A percentile compares a stretch with the other conserved stretches of the same genome.
Conservation (phyloP, 2,888 invertebrate genomes). For the Eupithecia subumbrata region DNA sequence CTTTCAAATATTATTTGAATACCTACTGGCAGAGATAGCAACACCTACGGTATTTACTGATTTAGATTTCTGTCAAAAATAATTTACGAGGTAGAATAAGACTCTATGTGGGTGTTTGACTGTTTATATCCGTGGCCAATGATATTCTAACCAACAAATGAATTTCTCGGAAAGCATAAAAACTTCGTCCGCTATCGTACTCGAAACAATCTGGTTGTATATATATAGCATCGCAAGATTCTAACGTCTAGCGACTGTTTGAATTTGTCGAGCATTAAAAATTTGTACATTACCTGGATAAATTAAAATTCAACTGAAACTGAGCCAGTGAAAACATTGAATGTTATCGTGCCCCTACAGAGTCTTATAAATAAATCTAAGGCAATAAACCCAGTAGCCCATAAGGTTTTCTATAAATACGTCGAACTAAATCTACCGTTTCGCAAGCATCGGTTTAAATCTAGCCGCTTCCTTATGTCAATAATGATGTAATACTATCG, state of each 20-base stretch:
- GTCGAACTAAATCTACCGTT: slow-evolving; percentile 57
- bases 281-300: not conserved
- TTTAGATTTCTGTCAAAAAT: slow-evolving; percentile 50
- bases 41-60: slow-evolving; percentile 35
- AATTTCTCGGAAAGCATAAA: slow-evolving; percentile 15
- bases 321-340: slow-evolving; percentile 20
- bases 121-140: slow-evolving; percentile 55
- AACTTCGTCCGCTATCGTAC: not conserved
- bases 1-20: slow-evolving; percentile 41
- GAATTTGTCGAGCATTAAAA: slow-evolving; percentile 8
- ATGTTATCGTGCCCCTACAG: slow-evolving; percentile 35
- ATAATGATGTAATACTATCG: slow-evolving; percentile 68
- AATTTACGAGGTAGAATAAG: slow-evolving; percentile 31
- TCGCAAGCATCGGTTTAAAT: slow-evolving; percentile 58
- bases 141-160: slow-evolving; percentile 58
- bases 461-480: slow-evolving; percentile 70
- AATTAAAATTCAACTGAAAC: slow-evolving; percentile 13
- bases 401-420: slow-evolving; percentile 69
- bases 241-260: slow-evolving; percentile 15
- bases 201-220: not conserved
- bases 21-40: slow-evolving; percentile 23
- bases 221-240: not conserved
- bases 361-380: slow-evolving; percentile 61
- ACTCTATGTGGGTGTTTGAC: slow-evolving; percentile 56
- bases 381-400: slow-evolving; percentile 72